Evolutionary conservation across 1,140 invertebrate species (phyloP).

Genomic region (Euwallacea fornicatus): DNA sequence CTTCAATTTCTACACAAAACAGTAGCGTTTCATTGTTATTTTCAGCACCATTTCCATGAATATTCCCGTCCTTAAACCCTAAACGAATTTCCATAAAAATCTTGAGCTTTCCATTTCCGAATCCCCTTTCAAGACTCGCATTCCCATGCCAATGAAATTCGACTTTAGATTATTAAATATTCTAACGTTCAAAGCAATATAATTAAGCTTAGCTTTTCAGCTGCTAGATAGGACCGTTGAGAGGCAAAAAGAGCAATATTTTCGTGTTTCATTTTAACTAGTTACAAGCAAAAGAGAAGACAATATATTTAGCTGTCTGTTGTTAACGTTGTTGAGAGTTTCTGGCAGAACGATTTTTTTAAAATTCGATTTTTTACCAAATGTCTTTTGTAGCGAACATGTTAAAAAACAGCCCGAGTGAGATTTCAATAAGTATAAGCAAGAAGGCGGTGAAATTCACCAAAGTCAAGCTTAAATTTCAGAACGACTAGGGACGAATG

Average conservation of each 20-base stretch:
- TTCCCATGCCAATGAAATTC: no score
- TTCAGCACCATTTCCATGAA: constrained; percentile 32
- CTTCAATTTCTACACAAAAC: background rate
- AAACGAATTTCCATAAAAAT: background rate
- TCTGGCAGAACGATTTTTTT: constrained; percentile 22
- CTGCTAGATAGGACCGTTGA: background rate
- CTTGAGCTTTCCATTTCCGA: background rate
- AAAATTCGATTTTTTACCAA: no score
- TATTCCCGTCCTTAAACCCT: constrained; percentile 28
- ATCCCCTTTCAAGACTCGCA: background rate
- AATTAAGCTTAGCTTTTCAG: no score
- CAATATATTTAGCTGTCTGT: constrained; percentile 3
- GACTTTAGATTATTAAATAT: background rate
- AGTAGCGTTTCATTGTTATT: constrained; percentile 17
- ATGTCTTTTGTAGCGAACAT: background rate
- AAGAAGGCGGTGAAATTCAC: constrained; percentile 39
- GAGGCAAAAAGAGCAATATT: constrained; percentile 12
- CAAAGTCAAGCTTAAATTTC: constrained; percentile 44
- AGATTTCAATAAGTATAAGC: constrained; percentile 12
- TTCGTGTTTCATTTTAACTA: background rate
- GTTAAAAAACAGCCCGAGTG: constrained; percentile 29
- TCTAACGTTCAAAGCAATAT: constrained; percentile 2
- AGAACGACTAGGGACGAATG: constrained; percentile 26
- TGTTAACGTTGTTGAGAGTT: constrained; percentile 14
- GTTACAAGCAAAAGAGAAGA: constrained; percentile 2